These are phyloP conservation scores for Zalophus californianus DNA, from an alignment of 2,797 vertebrate genomes.

Conservation along the genomic window DNA sequence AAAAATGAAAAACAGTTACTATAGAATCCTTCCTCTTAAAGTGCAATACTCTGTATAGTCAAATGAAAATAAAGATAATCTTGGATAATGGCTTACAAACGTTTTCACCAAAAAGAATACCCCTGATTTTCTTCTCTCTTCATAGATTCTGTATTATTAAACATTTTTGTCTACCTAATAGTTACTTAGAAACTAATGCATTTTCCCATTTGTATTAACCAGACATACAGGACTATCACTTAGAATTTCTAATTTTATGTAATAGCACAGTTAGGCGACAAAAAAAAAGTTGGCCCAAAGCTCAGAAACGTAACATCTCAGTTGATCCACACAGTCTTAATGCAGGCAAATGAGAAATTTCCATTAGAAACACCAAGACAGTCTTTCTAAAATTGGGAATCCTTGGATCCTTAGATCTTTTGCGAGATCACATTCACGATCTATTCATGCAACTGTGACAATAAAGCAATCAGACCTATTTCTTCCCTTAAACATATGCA, in stretches of 20 bases:
- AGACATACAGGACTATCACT: not conserved
- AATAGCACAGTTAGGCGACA: not conserved
- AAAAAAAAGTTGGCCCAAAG: not conserved
- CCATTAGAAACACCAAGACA: not conserved
- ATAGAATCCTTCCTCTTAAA: not conserved
- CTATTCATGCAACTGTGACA: not conserved
- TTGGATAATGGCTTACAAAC: not conserved
- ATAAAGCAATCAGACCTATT: not conserved
- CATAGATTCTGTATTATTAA: not conserved
- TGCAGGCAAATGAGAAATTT: not conserved
- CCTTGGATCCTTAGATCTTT: not conserved
- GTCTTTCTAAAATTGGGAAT: not conserved
- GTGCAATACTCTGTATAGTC: not conserved
- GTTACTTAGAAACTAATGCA: not conserved
- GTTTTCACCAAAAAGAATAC: not conserved
- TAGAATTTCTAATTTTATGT: not conserved
- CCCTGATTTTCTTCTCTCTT: not conserved
- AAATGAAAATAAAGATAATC: not conserved
- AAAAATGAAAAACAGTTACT: not conserved
- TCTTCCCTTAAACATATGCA: not conserved
- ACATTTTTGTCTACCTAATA: not conserved
- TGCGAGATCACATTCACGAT: not conserved
- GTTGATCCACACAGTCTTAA: not conserved
- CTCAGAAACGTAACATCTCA: not conserved
- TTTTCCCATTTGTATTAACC: not conserved